phyloP scores from a whole-genome alignment of 2,113 vertebrate species.

The Python bivittatus region DNA sequence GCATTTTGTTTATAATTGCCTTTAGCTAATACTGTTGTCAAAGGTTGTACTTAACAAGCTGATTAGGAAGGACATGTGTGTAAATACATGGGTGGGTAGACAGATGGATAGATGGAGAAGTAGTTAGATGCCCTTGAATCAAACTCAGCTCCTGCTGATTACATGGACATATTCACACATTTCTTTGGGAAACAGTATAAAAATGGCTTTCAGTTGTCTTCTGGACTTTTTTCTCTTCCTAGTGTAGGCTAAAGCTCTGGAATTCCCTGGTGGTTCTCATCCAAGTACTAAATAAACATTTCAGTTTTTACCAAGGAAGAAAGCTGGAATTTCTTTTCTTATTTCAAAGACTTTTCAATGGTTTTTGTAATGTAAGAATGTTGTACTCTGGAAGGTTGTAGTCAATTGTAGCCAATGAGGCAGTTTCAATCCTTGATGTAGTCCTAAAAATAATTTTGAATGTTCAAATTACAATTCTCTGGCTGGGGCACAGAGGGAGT shows the following conservation, averaged over 20 bases:
- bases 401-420: not conserved
- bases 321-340: not conserved
- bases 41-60: not conserved
- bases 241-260: not conserved
- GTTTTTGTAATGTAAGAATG: not conserved
- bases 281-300: not conserved
- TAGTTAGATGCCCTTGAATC: not conserved
- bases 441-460: slow-evolving; percentile 25
- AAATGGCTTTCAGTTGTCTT: not conserved
- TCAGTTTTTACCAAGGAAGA: slow-evolving; percentile 1
- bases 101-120: not conserved
- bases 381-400: not conserved
- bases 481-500: slow-evolving; percentile 36
- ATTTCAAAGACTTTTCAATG: not conserved
- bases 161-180: not conserved
- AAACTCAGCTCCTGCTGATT: not conserved
- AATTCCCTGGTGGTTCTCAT: not conserved
- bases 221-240: not conserved
- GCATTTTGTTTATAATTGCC: not conserved
- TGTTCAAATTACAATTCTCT: slow-evolving; percentile 17
- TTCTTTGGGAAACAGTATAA: not conserved
- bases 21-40: not conserved
- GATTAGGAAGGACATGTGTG: not conserved
- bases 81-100: not conserved
- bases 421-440: not conserved